These are phyloP conservation scores for Simalia tracyae DNA, from an alignment of 2,797 vertebrate genomes.

Conservation along the genomic window DNA sequence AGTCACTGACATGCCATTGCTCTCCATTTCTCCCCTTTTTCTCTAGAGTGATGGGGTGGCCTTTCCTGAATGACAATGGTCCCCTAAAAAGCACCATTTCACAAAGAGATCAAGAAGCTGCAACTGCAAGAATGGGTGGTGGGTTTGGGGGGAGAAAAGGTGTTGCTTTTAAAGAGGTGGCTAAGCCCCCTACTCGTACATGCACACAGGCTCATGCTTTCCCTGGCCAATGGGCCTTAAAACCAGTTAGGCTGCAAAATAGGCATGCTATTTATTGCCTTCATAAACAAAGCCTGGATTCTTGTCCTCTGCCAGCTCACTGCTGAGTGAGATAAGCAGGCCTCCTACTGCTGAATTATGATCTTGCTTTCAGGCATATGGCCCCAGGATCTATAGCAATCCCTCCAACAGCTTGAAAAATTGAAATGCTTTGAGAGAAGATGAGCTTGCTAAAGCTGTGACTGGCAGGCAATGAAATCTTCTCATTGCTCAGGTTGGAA, in stretches of 20 bases:
- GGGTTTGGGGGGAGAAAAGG: neutral
- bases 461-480: slow-evolving; percentile 67
- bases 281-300: slow-evolving; percentile 61
- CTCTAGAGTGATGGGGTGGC: slow-evolving; percentile 34
- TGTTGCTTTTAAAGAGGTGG: slow-evolving; percentile 31
- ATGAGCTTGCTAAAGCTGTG: slow-evolving; percentile 59
- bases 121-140: slow-evolving; percentile 45
- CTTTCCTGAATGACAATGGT: slow-evolving; percentile 67
- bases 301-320: slow-evolving; percentile 60
- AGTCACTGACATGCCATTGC: slow-evolving; percentile 31
- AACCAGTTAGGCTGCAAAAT: slow-evolving; percentile 48
- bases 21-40: slow-evolving; percentile 32
- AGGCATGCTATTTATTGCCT: slow-evolving; percentile 57
- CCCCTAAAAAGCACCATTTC: slow-evolving; percentile 62
- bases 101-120: slow-evolving; percentile 71
- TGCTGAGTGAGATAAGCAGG: slow-evolving; percentile 70
- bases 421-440: slow-evolving; percentile 70
- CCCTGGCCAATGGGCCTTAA: slow-evolving; percentile 36
- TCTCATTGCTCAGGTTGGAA: slow-evolving; percentile 60
- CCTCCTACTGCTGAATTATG: slow-evolving; percentile 75
- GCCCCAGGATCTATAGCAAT: slow-evolving; percentile 70
- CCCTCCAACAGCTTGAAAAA: slow-evolving; percentile 73
- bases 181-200: slow-evolving; percentile 60
- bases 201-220: slow-evolving; percentile 23
- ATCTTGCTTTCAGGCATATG: slow-evolving; percentile 71